Evolutionary conservation across 2,797 vertebrate species (phyloP), one percentile per base, ranked within the genome.

Genomic region (Pachyuromys duprasi): DNA sequence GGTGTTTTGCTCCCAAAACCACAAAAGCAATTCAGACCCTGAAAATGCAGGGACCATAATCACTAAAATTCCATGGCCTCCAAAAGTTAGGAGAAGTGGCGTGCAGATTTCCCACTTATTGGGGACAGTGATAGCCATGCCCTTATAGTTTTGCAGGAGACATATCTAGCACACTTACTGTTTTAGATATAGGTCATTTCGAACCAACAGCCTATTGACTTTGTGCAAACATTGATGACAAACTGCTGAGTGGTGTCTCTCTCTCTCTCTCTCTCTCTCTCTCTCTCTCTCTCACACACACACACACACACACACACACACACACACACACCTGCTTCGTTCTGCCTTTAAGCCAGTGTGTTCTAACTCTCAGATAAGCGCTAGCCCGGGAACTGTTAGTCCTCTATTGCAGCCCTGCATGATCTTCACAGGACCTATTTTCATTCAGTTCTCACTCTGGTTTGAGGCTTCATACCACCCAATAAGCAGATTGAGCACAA

Each of bases 281-380:
- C 45, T 49, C 49, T 49, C 49, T 49, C 49, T 49, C 49, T 8
- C 8, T 8, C 49, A 49, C 49, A 45, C 45, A 45, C 45, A 45
- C 45, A 45, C 45, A 45, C 45, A 45, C 45, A 45, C 45, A 45
- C 45, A 45, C 45, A 45, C 45, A 45, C 45, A 45, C 45, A 45
- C 45, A 45, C 45, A 45, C 9, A 49, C 49, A 49, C 49, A 49
- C 5, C 8, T 0, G 0, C 49, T 75, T 0, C 0, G 1, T 67
- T 70, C 74, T 83, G 69, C 55, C 60, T 15, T 28, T 65, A 55
- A 20, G 57, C 57, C 49, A 0, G 15, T 12, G 5, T 39, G 36
- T 79, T 22, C 3, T 12, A 2, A 31, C 70, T 78, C 55, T 94
- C 72, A 12, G 24, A 33, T n/a, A 63, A 79, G 81, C 76, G 39